These are phyloP conservation scores for Halcyon badia DNA, from an alignment of 2,797 vertebrate species.

Conservation along the genomic window DNA sequence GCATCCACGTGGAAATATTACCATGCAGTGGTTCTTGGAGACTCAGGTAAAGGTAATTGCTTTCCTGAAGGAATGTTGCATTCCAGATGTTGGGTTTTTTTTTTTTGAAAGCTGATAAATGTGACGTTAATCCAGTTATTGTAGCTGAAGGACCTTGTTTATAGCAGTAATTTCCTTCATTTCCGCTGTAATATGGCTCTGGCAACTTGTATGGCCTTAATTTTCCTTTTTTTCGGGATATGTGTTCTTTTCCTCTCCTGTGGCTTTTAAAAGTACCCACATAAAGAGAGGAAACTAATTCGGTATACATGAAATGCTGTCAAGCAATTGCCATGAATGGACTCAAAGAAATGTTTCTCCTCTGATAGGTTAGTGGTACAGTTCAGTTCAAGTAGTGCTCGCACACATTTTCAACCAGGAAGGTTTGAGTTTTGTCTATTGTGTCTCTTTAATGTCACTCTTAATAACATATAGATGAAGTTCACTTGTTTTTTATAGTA, in stretches of 20 bases:
- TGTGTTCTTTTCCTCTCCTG: neutral
- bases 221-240: neutral
- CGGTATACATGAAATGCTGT: neutral
- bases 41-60: neutral
- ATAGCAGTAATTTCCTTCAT: neutral
- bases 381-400: neutral
- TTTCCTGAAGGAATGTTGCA: neutral
- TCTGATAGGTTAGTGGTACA: neutral
- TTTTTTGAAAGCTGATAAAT: neutral
- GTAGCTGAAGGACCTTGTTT: neutral
- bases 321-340: neutral
- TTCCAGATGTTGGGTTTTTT: neutral
- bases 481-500: neutral
- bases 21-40: neutral
- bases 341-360: neutral
- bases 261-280: neutral
- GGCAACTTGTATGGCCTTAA: neutral
- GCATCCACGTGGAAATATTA: neutral
- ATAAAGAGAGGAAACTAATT: neutral
- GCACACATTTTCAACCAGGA: neutral
- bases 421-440: neutral
- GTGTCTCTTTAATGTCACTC: neutral
- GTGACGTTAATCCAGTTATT: neutral
- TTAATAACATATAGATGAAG: neutral
- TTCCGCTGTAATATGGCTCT: neutral